Percentiles rank a stretch among this genome's conserved stretches.
These are phyloP conservation scores for Olivierus martensii DNA, from an alignment of 1,140 invertebrate genomes.

Conservation along the genomic window DNA sequence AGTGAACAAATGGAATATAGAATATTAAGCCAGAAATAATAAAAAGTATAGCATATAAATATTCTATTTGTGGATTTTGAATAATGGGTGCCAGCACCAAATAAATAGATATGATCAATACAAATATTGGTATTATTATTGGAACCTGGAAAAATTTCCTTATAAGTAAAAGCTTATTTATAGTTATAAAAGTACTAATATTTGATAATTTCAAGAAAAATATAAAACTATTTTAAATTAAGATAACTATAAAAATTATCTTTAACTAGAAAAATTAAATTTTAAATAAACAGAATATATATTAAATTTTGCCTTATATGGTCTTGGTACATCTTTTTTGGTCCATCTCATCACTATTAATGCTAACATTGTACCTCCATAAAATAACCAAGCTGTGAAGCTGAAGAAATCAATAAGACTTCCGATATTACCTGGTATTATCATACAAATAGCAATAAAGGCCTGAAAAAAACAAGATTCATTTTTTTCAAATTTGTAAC, in stretches of 20 bases:
- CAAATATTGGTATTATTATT: constrained; percentile 28
- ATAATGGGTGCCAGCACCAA: constrained; percentile 32
- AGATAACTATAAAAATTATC: neutral
- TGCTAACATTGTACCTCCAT: constrained; percentile 35
- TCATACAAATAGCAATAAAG: constrained; percentile 33
- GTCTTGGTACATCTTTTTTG: constrained; percentile 30
- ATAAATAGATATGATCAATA: constrained; percentile 29
- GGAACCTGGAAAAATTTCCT: constrained; percentile 30
- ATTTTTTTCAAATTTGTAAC: neutral
- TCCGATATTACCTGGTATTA: constrained; percentile 36
- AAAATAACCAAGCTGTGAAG: constrained; percentile 39
- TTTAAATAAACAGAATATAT: neutral
- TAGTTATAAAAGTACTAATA: too few species aligned
- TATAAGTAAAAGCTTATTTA: too few species aligned
- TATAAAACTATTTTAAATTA: constrained; percentile 8
- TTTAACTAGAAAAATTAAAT: neutral
- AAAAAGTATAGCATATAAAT: constrained; percentile 32
- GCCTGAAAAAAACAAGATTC: constrained; percentile 25
- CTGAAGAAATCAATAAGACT: constrained; percentile 41
- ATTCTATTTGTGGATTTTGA: constrained; percentile 29
- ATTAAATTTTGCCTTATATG: constrained; percentile 32
- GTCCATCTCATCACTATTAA: constrained; percentile 35
- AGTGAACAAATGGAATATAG: constrained; percentile 33
- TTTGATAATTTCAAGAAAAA: too few species aligned
- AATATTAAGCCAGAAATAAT: constrained; percentile 30